These are phyloP conservation scores for Araneus ventricosus DNA, from an alignment of 1,140 invertebrate genomes.

Conservation along the genomic window DNA sequence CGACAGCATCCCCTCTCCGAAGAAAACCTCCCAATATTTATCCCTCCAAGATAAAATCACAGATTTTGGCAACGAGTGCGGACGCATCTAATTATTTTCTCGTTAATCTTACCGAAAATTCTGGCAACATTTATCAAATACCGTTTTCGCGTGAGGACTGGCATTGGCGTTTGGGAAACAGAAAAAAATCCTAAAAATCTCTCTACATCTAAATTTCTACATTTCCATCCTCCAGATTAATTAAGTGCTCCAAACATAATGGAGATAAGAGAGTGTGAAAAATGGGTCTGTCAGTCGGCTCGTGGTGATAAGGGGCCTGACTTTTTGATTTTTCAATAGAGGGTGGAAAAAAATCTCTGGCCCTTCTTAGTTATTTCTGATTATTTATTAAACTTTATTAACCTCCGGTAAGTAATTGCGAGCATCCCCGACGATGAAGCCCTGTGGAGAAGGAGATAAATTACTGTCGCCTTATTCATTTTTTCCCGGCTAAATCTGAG, in stretches of 20 bases:
- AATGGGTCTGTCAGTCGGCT: conserved; percentile 25
- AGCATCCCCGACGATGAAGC: not conserved
- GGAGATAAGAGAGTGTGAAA: conserved; percentile 30
- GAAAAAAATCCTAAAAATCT: not conserved
- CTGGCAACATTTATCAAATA: conserved; percentile 29
- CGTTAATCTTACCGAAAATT: conserved; percentile 42
- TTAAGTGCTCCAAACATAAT: conserved; percentile 33
- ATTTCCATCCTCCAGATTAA: conserved; percentile 30
- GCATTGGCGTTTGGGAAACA: not conserved
- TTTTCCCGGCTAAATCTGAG: not conserved
- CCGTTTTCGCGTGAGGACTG: conserved; percentile 9
- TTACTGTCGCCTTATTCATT: not conserved
- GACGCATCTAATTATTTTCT: conserved; percentile 45
- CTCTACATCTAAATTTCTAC: conserved; percentile 37
- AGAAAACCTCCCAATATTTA: conserved; percentile 9
- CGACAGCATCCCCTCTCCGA: not conserved
- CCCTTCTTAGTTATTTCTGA: conserved; percentile 26
- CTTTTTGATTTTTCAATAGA: conserved; percentile 42
- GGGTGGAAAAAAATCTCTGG: not conserved
- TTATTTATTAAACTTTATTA: conserved; percentile 55
- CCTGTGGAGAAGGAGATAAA: conserved; percentile 11
- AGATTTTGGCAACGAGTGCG: conserved; percentile 31
- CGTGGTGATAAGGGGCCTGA: conserved; percentile 19
- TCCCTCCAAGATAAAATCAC: conserved; percentile 36
- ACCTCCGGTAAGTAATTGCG: conserved; percentile 37